phyloP scores from a whole-genome alignment of 2,113 vertebrate species.

The Forbesichthys agassizii region DNA sequence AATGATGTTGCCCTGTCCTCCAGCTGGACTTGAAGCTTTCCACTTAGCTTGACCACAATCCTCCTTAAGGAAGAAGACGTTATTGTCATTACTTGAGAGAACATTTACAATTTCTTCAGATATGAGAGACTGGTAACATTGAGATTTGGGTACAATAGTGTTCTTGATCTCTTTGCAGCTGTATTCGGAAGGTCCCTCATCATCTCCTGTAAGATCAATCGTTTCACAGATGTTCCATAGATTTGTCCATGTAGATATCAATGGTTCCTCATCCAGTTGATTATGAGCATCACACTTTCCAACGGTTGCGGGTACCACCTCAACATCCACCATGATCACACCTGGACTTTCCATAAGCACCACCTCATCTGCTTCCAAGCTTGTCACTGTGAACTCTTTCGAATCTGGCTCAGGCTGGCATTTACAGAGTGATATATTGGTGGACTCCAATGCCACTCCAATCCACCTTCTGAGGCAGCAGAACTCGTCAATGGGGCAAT shows the following conservation, averaged over 20 bases:
- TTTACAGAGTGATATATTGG: background rate
- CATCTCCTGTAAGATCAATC: conserved; percentile 13
- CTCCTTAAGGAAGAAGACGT: background rate
- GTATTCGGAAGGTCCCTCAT: background rate
- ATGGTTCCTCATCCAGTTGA: background rate
- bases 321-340: background rate
- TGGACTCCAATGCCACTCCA: conserved; percentile 17
- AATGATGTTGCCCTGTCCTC: conserved; percentile 7
- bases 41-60: background rate
- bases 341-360: background rate
- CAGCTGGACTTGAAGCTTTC: background rate
- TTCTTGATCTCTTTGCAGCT: background rate
- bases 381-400: background rate
- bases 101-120: background rate
- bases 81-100: background rate
- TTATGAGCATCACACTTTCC: background rate
- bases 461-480: conserved; percentile 68
- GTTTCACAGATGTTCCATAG: background rate
- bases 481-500: conserved; percentile 22
- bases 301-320: background rate
- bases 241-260: background rate
- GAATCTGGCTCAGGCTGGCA: conserved; percentile 36
- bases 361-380: background rate
- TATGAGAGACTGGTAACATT: background rate
- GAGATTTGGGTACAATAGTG: background rate